Percentiles rank a stretch among this genome's conserved stretches.
phyloP scores from a whole-genome alignment of 2,113 vertebrate genomes.

The Psettodes erumei region DNA sequence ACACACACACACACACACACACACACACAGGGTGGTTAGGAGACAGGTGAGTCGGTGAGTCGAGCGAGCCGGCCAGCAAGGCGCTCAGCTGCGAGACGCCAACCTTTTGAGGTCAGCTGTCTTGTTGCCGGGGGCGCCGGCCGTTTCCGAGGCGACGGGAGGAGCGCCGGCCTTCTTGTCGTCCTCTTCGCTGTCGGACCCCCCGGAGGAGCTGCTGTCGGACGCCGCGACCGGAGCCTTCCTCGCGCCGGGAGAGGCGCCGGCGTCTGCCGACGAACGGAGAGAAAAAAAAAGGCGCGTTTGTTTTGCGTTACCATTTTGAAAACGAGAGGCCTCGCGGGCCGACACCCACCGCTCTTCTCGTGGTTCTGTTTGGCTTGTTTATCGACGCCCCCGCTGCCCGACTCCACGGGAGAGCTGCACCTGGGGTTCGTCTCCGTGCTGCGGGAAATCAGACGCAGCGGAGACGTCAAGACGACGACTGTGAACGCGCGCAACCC shows the following conservation, averaged over 20 bases:
- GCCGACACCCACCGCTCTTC: slow-evolving; percentile 45
- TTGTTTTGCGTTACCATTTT: not conserved
- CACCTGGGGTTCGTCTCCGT: slow-evolving; percentile 86
- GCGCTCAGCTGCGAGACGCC: not conserved
- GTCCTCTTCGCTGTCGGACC: slow-evolving; percentile 86
- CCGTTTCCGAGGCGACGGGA: slow-evolving; percentile 49
- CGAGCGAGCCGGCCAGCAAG: not conserved
- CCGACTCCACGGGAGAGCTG: slow-evolving; percentile 85
- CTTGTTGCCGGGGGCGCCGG: slow-evolving; percentile 69
- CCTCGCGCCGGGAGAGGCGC: slow-evolving; percentile 73
- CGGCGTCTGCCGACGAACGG: slow-evolving; percentile 55
- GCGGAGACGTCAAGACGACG: no score
- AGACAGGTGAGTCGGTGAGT: no score
- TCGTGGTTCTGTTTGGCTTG: slow-evolving; percentile 78
- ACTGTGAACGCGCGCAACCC: no score
- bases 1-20: not conserved
- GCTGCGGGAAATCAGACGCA: slow-evolving; percentile 74
- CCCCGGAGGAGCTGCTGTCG: slow-evolving; percentile 89
- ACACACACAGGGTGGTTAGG: no score
- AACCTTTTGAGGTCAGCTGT: slow-evolving; percentile 78
- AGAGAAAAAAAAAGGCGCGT: not conserved
- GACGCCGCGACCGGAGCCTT: slow-evolving; percentile 84
- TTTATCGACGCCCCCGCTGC: slow-evolving; percentile 52
- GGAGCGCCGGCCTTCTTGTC: slow-evolving; percentile 70
- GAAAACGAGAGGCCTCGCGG: no score